Conservation (phyloP, 2,888 invertebrate genomes). For the Drosophila setosimentum region DNA sequence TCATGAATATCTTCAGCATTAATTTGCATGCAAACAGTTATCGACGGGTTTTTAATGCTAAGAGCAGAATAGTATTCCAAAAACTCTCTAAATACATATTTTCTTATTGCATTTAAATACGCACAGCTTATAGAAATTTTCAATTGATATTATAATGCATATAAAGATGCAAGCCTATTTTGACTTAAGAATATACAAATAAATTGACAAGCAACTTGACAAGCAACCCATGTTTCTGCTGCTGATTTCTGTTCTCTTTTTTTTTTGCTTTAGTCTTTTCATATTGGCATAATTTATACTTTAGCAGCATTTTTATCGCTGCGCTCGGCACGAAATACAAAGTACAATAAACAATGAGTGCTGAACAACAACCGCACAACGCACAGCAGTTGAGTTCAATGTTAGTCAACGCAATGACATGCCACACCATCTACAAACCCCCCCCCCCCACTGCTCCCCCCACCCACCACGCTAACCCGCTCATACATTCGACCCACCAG, state of each 20-base stretch:
- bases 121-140: not conserved
- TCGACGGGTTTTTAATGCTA: not conserved
- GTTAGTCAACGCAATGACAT: constrained; percentile 60
- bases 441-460: no score
- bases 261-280: constrained; percentile 52
- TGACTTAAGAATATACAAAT: not conserved
- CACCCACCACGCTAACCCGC: not conserved
- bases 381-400: constrained; percentile 62
- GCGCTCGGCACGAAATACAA: constrained; percentile 71
- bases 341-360: constrained; percentile 73
- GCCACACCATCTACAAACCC: not conserved
- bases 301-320: constrained; percentile 80
- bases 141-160: not conserved
- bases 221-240: constrained; percentile 32
- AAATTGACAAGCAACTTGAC: not conserved
- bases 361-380: constrained; percentile 55
- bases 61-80: not conserved
- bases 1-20: no score
- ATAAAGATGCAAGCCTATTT: no score
- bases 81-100: not conserved
- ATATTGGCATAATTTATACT: constrained; percentile 78
- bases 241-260: constrained; percentile 3
- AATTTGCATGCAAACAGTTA: not conserved
- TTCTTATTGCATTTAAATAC: not conserved
- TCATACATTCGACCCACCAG: not conserved